Percentiles rank a stretch among this genome's conserved stretches.
Evolutionary conservation across 2,797 vertebrate species (phyloP).

Genomic region (Varecia variegata): DNA sequence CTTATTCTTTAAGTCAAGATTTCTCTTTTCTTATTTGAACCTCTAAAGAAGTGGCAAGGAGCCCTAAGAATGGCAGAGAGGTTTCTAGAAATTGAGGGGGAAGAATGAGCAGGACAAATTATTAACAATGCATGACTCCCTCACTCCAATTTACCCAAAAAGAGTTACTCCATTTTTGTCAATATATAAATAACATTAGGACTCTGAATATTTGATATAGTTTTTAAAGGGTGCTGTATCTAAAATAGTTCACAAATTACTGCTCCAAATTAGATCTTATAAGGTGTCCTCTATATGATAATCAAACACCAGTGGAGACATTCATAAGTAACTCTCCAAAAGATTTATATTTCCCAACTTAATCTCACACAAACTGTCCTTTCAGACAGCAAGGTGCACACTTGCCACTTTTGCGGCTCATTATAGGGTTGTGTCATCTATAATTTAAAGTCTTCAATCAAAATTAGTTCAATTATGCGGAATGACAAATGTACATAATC

Average conservation of each 20-base stretch:
- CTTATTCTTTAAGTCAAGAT: background rate
- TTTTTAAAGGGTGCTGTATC: background rate
- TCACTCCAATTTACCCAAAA: background rate
- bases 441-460: background rate
- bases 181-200: background rate
- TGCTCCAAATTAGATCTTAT: background rate
- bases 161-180: background rate
- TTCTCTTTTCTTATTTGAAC: background rate
- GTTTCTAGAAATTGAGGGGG: background rate
- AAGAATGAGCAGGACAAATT: background rate
- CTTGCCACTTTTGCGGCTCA: background rate
- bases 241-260: background rate
- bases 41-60: background rate
- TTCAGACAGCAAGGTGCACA: background rate
- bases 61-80: background rate
- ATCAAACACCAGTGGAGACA: background rate
- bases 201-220: background rate
- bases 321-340: background rate
- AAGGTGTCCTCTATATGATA: background rate
- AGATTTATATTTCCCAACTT: background rate
- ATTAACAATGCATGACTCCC: background rate
- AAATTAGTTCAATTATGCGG: background rate
- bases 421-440: background rate
- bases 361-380: background rate
- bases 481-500: background rate